phyloP scores from a whole-genome alignment of 1,140 invertebrate genomes.

The Acyrthosiphon pisum region DNA sequence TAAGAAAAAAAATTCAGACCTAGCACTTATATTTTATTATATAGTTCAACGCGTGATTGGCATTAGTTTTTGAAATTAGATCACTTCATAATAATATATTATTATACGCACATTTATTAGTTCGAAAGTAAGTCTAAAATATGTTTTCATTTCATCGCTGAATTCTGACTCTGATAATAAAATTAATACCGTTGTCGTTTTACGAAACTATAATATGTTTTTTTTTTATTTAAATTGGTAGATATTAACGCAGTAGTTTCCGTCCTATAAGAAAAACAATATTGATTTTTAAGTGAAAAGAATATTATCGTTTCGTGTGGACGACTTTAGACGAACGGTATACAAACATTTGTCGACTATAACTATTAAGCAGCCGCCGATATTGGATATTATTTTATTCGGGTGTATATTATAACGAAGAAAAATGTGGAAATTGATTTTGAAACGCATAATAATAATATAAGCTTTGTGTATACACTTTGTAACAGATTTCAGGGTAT shows the following conservation, averaged over 20 bases:
- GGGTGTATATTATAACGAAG: not conserved
- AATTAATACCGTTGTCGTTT: not conserved
- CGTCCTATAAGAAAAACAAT: not conserved
- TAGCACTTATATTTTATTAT: not conserved
- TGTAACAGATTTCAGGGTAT: not conserved
- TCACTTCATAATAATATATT: not conserved
- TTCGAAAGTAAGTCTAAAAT: not conserved
- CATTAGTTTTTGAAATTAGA: conserved; percentile 12
- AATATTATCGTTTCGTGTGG: not conserved
- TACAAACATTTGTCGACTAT: not conserved
- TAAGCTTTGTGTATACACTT: not conserved
- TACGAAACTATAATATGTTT: not conserved
- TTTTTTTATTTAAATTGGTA: not conserved
- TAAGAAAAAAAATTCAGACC: not conserved
- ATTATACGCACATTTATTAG: not conserved
- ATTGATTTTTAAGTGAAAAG: not conserved
- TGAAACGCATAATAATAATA: not conserved
- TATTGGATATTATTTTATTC: not conserved
- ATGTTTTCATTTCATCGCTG: not conserved
- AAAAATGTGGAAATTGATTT: not conserved
- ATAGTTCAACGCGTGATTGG: not conserved
- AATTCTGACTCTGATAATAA: not conserved
- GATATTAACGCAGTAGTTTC: not conserved
- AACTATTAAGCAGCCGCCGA: not conserved
- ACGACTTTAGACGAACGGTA: not conserved